Percentiles rank a stretch among this genome's conserved stretches.
Evolutionary conservation across 2,797 vertebrate genomes (phyloP).

Genomic region (Megaceryle alcyon): DNA sequence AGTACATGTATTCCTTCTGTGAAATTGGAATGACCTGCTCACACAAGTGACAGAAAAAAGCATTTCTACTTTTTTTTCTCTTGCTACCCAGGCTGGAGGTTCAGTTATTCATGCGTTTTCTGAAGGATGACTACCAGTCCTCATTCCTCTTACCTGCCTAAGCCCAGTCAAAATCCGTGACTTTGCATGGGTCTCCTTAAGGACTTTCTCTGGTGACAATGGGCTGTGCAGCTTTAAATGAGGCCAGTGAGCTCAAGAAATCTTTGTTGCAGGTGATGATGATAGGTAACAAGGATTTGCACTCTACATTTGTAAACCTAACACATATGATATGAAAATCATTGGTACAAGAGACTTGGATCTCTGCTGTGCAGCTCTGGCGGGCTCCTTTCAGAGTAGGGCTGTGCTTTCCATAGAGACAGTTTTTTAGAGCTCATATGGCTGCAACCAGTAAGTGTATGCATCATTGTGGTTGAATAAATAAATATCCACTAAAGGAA

Average conservation of each 20-base stretch:
- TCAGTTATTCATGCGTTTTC: fast-evolving
- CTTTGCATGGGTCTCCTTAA: background rate
- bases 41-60: background rate
- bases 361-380: background rate
- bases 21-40: slow-evolving; percentile 13
- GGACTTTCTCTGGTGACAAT: background rate
- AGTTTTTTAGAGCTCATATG: slow-evolving; percentile 25
- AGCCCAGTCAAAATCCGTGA: background rate
- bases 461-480: slow-evolving; percentile 63
- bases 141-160: background rate
- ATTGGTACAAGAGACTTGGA: background rate
- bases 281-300: background rate
- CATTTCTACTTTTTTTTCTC: background rate
- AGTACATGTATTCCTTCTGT: slow-evolving; percentile 48
- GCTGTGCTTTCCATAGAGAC: slow-evolving; percentile 30
- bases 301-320: background rate
- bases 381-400: slow-evolving; percentile 15
- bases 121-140: background rate
- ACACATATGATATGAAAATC: background rate
- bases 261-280: background rate
- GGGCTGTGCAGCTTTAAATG: background rate
- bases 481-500: slow-evolving; percentile 64
- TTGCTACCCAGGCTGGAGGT: background rate
- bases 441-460: slow-evolving; percentile 36
- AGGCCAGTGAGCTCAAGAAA: background rate